A percentile compares a stretch with the other conserved stretches of the same genome.
Conservation (phyloP, 1,140 invertebrate species). For the Sesamia nonagrioides region DNA sequence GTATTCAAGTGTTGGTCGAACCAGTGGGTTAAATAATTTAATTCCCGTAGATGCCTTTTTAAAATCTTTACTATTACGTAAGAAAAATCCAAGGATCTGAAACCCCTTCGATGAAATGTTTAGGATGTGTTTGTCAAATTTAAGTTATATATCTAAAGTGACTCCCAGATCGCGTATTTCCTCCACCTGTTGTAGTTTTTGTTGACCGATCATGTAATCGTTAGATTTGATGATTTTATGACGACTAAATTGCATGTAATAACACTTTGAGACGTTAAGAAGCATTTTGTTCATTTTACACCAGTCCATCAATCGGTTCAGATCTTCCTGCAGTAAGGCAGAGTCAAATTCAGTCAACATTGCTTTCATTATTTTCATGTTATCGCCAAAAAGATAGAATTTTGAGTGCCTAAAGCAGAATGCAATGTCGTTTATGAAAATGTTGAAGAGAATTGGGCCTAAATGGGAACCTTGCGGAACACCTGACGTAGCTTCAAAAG, state of each 20-base stretch:
- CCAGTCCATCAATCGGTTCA: too few species aligned
- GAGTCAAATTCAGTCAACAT: not conserved
- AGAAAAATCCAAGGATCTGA: not conserved
- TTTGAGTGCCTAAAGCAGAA: not conserved
- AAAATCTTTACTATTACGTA: slow-evolving; percentile 1
- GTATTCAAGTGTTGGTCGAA: too few species aligned
- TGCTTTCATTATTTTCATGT: not conserved
- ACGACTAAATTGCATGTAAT: too few species aligned
- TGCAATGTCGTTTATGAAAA: slow-evolving; percentile 14
- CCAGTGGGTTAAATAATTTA: too few species aligned
- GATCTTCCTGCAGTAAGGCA: not conserved
- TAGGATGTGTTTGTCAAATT: not conserved
- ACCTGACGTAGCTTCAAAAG: not conserved
- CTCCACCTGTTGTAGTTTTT: too few species aligned
- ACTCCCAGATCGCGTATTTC: too few species aligned
- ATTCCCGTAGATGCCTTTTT: too few species aligned
- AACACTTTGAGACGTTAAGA: too few species aligned
- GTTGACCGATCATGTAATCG: not conserved
- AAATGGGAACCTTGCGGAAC: slow-evolving; percentile 8
- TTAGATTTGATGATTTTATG: not conserved
- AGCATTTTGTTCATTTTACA: too few species aligned
- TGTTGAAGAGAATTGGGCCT: slow-evolving; percentile 5
- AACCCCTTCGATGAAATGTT: not conserved
- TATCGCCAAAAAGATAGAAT: slow-evolving; percentile 1
- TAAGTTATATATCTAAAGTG: not conserved